Evolutionary conservation across 2,888 invertebrate genomes (phyloP), one percentile per base, ranked within the genome.

Genomic region (Camptogramma bilineatum): DNA sequence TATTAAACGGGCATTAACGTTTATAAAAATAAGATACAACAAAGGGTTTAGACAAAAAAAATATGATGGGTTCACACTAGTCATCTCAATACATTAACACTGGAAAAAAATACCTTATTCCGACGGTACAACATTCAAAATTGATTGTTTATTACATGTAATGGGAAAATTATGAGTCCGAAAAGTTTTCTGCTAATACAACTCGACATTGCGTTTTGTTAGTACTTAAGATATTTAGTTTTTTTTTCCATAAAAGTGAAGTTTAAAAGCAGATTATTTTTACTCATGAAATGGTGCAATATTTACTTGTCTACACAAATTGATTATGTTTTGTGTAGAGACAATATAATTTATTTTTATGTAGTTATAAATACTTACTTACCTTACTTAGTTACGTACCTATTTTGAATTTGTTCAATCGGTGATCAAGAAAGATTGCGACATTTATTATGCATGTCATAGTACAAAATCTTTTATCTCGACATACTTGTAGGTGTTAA

Each of bases 401-500:
- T n/a, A n/a, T n/a, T n/a, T n/a, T n/a, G n/a, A n/a, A n/a, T n/a
- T n/a, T n/a, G n/a, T n/a, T n/a, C n/a, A 28, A 28, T 28, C 7
- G 4, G 28, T 28, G 28, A 8, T 28, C 28, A 28, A 28, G n/a
- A n/a, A 28, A 28, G 28, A 28, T 28, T 28, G 7, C 28, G 2
- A 4, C 28, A 28, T n/a, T n/a, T 10, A 34, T 34, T 13, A 13
- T 10, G 31, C 34, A 13, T 34, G 34, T 10, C 13, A 2, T 34
- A 34, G 13, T 10, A 13, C 0, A 34, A 34, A 13, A 39, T 39
- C 13, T 54, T 65, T 54, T 58, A 69, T 69, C 66, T 65, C 66
- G 34, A 39, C 34, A 34, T 39, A 55, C 58, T 64, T 67, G 81
- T 81, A 81, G 82, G 82, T 81, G 81, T 76, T 61, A 79, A 79